Evolutionary conservation across 2,113 vertebrate species (phyloP).

Genomic region (Poicephalus meyeri): DNA sequence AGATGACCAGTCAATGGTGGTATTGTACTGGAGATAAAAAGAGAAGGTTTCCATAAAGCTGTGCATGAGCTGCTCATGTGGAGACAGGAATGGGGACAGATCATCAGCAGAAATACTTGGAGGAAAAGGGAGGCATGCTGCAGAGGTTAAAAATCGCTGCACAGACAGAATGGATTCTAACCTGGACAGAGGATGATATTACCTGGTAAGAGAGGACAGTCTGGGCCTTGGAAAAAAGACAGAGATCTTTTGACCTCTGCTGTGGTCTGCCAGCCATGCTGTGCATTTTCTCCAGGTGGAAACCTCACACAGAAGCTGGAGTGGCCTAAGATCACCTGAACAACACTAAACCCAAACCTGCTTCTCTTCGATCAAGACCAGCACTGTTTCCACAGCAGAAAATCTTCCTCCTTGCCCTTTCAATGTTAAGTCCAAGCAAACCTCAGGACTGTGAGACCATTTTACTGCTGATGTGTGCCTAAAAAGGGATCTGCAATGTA

Average conservation of each 20-base stretch:
- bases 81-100: not conserved
- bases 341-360: not conserved
- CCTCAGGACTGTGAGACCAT: not conserved
- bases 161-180: not conserved
- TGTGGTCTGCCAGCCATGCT: not conserved
- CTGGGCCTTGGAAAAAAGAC: not conserved
- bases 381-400: not conserved
- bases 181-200: not conserved
- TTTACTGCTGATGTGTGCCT: not conserved
- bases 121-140: not conserved
- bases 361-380: not conserved
- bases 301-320: not conserved
- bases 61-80: rapidly evolving
- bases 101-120: not conserved
- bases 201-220: not conserved
- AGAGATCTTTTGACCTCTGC: not conserved
- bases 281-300: not conserved
- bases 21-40: constrained; percentile 73
- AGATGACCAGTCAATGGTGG: constrained; percentile 82
- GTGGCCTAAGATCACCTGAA: not conserved
- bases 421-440: not conserved
- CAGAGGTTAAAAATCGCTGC: not conserved
- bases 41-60: not conserved
- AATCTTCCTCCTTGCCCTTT: not conserved
- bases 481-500: not conserved